Base-by-base conservation (phyloP, 2,888 invertebrate species). In the Litoditis marina region DNA sequence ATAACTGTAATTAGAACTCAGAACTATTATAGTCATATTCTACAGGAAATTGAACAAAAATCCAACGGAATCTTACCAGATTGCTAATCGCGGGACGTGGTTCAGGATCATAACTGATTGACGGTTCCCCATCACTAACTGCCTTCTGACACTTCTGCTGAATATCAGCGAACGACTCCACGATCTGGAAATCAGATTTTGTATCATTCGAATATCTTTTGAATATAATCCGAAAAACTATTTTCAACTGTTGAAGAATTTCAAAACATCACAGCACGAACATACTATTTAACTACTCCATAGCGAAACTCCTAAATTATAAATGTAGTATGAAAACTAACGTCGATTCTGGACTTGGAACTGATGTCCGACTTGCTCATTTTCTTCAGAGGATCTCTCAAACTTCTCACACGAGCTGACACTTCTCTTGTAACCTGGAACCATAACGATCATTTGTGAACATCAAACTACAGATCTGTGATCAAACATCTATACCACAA, bases 291-390 rank as follows among this genome's bases (percentile, higher is more conserved):
- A n/a, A n/a, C n/a, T n/a, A n/a, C n/a, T n/a, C n/a, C n/a, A n/a
- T n/a, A n/a, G n/a, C n/a, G n/a, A n/a, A n/a, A 8, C 2, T 7
- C 16, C 13, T 8, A 44, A 32, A 44, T 16, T 16, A 22, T 16
- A 42, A 19, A 16, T 44, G 13, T 59, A n/a, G 5, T 42, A 58
- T 52, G 28, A 6, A 44, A 39, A 5, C 25, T 8, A 0, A 89
- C 88, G 8, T 87, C 83, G 82, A 98, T 90, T 59, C 91, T 87
- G 69, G 91, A 89, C 80, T 88, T 90, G 0, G 87, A 84, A 85
- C 92, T 90, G 0, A 86, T 82, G 81, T 92, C 91, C 0, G 96
- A 96, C 85, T 98, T 99, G 13, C 96, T 96, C 98, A 99, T 98
- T 87, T 98, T 99, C 82, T 90, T 90, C 0, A 83, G 82, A 0